Percentiles rank a stretch among this genome's conserved stretches.
These are phyloP conservation scores for Hypothenemus hampei DNA, from an alignment of 1,140 invertebrate genomes.

Conservation along the genomic window DNA sequence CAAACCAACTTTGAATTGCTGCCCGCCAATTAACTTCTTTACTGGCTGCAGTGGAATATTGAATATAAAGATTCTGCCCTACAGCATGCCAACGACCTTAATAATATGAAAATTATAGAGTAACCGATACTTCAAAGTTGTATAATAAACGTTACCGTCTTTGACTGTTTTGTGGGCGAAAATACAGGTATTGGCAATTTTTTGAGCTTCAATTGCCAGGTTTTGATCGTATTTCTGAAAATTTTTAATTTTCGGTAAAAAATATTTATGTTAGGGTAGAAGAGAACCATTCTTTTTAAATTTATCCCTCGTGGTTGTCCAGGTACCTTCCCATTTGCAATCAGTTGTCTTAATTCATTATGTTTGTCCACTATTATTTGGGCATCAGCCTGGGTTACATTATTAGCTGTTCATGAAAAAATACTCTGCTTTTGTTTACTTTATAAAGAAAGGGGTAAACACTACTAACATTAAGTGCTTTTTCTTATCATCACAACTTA, in stretches of 20 bases:
- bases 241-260: neutral
- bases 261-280: neutral
- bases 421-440: too few species aligned
- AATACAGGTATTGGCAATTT: constrained; percentile 32
- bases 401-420: too few species aligned
- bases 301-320: constrained; percentile 34
- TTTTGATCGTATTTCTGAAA: constrained; percentile 27
- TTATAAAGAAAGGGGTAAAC: too few species aligned
- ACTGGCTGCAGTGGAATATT: constrained; percentile 7
- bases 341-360: constrained; percentile 32
- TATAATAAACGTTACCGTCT: constrained; percentile 28
- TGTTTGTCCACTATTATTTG: constrained; percentile 39
- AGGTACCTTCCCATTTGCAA: constrained; percentile 31
- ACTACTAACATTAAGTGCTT: too few species aligned
- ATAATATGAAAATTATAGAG: neutral
- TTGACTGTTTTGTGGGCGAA: constrained; percentile 27
- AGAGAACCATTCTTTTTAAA: constrained; percentile 29
- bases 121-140: neutral
- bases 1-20: constrained; percentile 28
- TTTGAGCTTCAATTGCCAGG: constrained; percentile 27
- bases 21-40: constrained; percentile 14
- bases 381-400: constrained; percentile 34
- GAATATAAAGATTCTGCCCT: constrained; percentile 25
- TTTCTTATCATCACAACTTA: neutral
- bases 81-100: constrained; percentile 23